Evolutionary conservation across 2,113 vertebrate genomes (phyloP), one percentile per base, ranked within the genome.

Genomic region (Oxyruncus cristatus): DNA sequence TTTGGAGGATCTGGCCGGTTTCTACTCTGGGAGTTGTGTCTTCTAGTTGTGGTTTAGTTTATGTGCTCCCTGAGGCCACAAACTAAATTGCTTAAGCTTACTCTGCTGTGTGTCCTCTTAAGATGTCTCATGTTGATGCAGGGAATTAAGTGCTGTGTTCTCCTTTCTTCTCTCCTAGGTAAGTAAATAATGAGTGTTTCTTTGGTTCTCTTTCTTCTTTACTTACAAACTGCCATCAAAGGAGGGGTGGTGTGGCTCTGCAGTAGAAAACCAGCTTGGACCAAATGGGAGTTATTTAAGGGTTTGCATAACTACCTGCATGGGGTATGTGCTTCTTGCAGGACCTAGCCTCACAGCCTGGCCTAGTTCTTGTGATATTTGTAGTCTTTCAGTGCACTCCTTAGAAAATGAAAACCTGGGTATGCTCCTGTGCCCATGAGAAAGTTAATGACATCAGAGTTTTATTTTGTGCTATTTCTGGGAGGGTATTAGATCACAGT

Each of bases 381-480:
- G 14, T 18, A 70, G 30, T 47, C 39, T 73, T 85, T 35, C 42
- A 78, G 53, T 71, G 66, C 85, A 28, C 41, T 58, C 37, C 49
- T 19, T 24, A 73, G 33, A 46, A 92, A 62, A 24, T 41, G 78
- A 96, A 83, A 53, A 21, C 53, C 53, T 92, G 41, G 23, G 12
- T 35, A 39, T 71, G 32, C 8, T 59, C 42, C 32, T 65, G 41
- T 77, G 42, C 50, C n/a, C 30, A 37, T 55, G 75, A 39, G n/a
- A 47, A 88, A 85, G 30, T 62, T 46, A 89, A 74, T 83, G 59
- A 76, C 24, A 77, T 59, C 55, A 83, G 46, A 85, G 12, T 65
- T 88, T 80, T 88, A 83, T 94, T 96, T 90, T 71, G 37, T 85
- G 39, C 75, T 94, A 63, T 95, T 93, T 96, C 59, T 79, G 78